Evolutionary conservation across 2,797 vertebrate genomes (phyloP).

Genomic region (Amphiprion clarkii): DNA sequence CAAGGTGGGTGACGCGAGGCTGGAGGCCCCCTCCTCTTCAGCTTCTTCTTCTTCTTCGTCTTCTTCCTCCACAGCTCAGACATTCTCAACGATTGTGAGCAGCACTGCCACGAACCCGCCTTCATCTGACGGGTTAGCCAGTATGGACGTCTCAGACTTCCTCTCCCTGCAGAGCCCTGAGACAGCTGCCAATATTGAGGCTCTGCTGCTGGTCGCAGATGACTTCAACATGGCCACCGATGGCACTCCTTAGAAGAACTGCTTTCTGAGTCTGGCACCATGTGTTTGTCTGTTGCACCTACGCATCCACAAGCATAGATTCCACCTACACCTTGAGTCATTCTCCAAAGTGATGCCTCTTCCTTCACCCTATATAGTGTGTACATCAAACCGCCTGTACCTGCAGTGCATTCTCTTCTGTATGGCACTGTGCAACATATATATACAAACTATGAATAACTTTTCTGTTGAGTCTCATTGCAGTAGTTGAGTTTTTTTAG

Average conservation of each 20-base stretch:
- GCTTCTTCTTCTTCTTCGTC: constrained; percentile 37
- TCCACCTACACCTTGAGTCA: constrained; percentile 53
- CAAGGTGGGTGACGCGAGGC: constrained; percentile 70
- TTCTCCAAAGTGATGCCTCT: constrained; percentile 56
- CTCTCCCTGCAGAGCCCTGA: constrained; percentile 93
- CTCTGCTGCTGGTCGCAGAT: constrained; percentile 93
- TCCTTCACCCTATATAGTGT: constrained; percentile 50
- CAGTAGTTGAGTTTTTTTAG: constrained; percentile 61
- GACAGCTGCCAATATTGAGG: constrained; percentile 89
- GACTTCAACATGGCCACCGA: constrained; percentile 87
- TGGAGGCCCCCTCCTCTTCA: constrained; percentile 45
- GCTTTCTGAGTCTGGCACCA: constrained; percentile 36
- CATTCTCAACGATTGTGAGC: constrained; percentile 67
- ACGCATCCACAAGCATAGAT: constrained; percentile 52
- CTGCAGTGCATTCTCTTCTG: constrained; percentile 75
- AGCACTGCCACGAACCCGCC: constrained; percentile 70
- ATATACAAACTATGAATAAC: constrained; percentile 48
- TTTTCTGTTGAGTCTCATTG: constrained; percentile 54
- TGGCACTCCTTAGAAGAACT: constrained; percentile 86
- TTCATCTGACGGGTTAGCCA: constrained; percentile 88
- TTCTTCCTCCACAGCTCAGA: constrained; percentile 67
- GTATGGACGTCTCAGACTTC: constrained; percentile 94
- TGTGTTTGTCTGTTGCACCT: constrained; percentile 54
- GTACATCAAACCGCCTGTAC: constrained; percentile 53
- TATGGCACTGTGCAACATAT: constrained; percentile 46